Evolutionary conservation across 1,140 invertebrate genomes (phyloP).

Genomic region (Thereuonema tuberculata): DNA sequence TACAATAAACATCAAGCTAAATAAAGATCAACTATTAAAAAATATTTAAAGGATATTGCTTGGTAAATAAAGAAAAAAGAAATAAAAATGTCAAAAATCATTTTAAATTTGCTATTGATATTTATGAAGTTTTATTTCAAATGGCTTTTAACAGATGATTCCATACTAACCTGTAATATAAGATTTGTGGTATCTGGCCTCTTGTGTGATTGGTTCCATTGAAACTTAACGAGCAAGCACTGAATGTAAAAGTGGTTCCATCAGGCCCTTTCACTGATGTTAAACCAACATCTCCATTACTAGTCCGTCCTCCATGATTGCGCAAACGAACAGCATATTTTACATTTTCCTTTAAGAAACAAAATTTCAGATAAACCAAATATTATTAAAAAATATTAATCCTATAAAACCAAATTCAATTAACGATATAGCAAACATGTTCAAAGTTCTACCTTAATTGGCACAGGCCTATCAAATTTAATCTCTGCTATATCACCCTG

Average conservation of each 20-base stretch:
- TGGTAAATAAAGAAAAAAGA: too few species aligned
- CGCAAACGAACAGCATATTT: constrained; percentile 79
- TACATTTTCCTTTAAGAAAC: constrained; percentile 52
- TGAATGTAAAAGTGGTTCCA: constrained; percentile 82
- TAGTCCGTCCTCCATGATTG: constrained; percentile 81
- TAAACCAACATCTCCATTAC: constrained; percentile 82
- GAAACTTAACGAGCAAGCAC: constrained; percentile 78
- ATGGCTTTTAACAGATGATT: too few species aligned
- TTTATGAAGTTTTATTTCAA: too few species aligned
- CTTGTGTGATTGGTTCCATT: constrained; percentile 86
- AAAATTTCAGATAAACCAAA: too few species aligned
- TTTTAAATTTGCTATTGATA: too few species aligned
- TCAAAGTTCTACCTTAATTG: constrained; percentile 71
- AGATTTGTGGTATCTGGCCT: constrained; percentile 85
- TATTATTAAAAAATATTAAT: too few species aligned
- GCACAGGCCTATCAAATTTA: constrained; percentile 76
- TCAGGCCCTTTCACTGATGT: constrained; percentile 77
- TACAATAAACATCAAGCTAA: too few species aligned
- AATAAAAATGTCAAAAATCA: too few species aligned
- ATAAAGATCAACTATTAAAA: too few species aligned
- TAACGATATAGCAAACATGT: constrained; percentile 9
- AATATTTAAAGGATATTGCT: too few species aligned
- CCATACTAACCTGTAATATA: constrained; percentile 51
- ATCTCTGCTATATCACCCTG: constrained; percentile 58
- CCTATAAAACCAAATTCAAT: too few species aligned